Evolutionary conservation across 2,113 vertebrate species (phyloP).

Genomic region (Sylvia atricapilla): DNA sequence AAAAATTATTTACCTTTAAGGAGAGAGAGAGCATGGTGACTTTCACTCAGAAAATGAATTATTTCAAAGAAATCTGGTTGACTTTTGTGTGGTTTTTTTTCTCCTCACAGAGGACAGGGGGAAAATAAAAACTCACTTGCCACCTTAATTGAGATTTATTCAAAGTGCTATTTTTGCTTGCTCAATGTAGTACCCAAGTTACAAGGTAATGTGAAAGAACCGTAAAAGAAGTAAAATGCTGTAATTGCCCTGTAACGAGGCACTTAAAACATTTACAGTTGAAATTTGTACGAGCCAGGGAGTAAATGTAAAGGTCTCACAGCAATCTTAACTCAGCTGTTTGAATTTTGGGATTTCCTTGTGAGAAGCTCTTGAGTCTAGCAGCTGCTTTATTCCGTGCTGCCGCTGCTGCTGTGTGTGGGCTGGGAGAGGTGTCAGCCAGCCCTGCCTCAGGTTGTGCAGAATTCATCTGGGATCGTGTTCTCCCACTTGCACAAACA

Average conservation of each 20-base stretch:
- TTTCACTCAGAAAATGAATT: neutral
- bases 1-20: neutral
- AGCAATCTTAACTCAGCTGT: neutral
- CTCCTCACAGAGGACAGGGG: neutral
- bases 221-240: slow-evolving; percentile 17
- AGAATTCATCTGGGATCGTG: neutral
- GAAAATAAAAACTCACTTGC: neutral
- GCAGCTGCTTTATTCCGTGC: neutral
- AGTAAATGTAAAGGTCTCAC: neutral
- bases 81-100: neutral
- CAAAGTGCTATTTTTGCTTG: neutral
- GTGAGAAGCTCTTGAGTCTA: neutral
- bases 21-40: neutral
- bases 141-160: slow-evolving; percentile 20
- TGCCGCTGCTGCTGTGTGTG: neutral
- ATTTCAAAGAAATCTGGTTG: neutral
- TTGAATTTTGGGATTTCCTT: neutral
- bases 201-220: neutral
- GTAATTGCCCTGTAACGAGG: slow-evolving; percentile 14
- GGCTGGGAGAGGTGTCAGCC: neutral
- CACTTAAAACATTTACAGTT: slow-evolving; percentile 1
- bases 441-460: neutral
- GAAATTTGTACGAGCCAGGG: neutral
- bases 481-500: neutral
- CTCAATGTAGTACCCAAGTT: neutral